Evolutionary conservation across 2,797 vertebrate genomes (phyloP).

Genomic region (Clarias laeviceps): DNA sequence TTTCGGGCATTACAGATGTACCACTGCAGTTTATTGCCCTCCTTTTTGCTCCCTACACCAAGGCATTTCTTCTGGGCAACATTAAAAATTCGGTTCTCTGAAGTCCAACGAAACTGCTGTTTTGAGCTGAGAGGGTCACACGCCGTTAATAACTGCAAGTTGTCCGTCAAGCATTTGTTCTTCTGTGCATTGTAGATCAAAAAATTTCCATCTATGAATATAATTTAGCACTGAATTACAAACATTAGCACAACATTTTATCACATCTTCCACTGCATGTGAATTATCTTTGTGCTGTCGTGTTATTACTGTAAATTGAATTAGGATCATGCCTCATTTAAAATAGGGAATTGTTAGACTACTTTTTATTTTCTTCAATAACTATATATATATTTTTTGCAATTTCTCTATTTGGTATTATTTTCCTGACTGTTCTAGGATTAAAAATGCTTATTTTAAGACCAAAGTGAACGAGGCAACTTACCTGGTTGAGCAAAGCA

Average conservation of each 20-base stretch:
- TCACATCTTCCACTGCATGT: background rate
- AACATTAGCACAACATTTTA: background rate
- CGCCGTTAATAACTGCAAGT: constrained; percentile 56
- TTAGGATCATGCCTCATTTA: background rate
- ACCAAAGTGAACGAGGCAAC: background rate
- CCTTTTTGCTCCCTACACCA: constrained; percentile 77
- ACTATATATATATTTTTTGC: too few species aligned
- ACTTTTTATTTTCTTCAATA: too few species aligned
- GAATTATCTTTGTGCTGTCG: background rate
- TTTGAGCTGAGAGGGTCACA: constrained; percentile 66
- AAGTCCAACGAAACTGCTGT: constrained; percentile 88
- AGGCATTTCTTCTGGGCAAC: constrained; percentile 78
- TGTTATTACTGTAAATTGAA: background rate
- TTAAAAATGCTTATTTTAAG: background rate
- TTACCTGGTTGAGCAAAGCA: too few species aligned
- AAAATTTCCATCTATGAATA: constrained; percentile 61
- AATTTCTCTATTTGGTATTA: too few species aligned
- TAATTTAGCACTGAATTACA: background rate
- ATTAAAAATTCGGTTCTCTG: constrained; percentile 78
- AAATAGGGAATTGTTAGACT: too few species aligned
- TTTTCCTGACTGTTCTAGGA: too few species aligned
- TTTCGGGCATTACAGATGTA: constrained; percentile 80
- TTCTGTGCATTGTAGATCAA: constrained; percentile 80
- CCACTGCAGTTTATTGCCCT: constrained; percentile 77
- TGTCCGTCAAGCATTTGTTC: constrained; percentile 72